Base-by-base conservation (phyloP, 2,113 vertebrate species). In the Mormoops blainvillei region DNA sequence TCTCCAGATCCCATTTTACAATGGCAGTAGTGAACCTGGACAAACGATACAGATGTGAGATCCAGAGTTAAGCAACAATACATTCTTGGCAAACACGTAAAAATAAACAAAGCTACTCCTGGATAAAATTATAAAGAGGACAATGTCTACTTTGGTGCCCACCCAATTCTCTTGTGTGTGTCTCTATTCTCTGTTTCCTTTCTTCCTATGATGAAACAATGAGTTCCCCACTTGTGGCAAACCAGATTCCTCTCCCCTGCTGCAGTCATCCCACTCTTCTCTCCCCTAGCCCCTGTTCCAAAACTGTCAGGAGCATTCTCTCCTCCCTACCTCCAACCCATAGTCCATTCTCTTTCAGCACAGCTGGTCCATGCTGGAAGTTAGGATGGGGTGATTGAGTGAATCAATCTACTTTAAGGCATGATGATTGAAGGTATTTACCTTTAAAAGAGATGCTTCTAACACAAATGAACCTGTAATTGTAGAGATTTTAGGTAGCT, bases 61-160 rank as follows among this genome's bases (percentile, higher is more conserved):
- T 48, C 74, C 89, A 78, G 63, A 80, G 45, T 77, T 54, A 91
- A 63, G 18, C 67, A 89, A 11, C 20, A 12, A 84, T 28, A 33
- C 56, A n/a, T 76, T 91, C 41, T 93, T 74, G 31, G 83, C 9
- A 87, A 68, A 74, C 31, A 33, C 5, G 8, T 74, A 71, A 58
- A 58, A 41, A 92, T 38, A 50, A 56, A 19, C 56, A 94, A 77
- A 45, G 73, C 7, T 1, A 5, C 41, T 41, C 36, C 33, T 78
- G 52, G 14, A 56, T 58, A 38, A 74, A 86, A 71, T 58, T n/a
- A 26, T 3, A 7, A 82, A 90, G 41, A 63, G 7, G 77, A 20
- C 63, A 5, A 2, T 54, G 61, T 70, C 73, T n/a, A 52, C 38
- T 19, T 36, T 15, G 36, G 50, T 16, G 2, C 20, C 41, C 5